Conservation (phyloP, 2,797 vertebrate genomes). For the Cuculus canorus region DNA sequence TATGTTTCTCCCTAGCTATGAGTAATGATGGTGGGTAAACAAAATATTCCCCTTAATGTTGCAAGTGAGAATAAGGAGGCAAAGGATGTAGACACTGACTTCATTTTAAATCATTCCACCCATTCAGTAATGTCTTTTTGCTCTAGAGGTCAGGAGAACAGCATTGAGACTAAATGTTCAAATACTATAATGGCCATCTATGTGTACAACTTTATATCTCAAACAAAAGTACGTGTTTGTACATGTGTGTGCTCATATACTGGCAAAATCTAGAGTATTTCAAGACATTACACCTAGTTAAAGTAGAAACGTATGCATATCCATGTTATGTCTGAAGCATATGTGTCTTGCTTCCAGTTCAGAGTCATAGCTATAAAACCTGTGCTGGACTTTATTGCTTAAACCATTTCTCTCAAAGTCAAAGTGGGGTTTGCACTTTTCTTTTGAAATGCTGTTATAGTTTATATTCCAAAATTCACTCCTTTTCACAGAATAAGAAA, state of each 20-base stretch:
- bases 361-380: not conserved
- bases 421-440: not conserved
- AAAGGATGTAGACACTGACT: not conserved
- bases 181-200: not conserved
- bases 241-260: not conserved
- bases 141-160: not conserved
- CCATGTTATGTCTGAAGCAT: not conserved
- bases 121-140: not conserved
- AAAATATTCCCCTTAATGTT: conserved; percentile 42
- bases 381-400: not conserved
- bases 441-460: not conserved
- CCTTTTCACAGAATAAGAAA: not conserved
- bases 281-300: not conserved
- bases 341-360: not conserved
- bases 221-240: not conserved
- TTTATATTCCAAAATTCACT: not conserved
- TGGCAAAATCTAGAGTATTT: not conserved
- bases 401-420: not conserved
- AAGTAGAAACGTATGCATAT: not conserved
- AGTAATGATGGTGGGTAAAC: conserved; percentile 53
- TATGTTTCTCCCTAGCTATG: conserved; percentile 20
- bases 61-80: not conserved
- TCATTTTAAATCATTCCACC: not conserved
- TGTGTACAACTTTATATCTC: not conserved
- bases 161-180: not conserved